Base-by-base conservation (phyloP, 2,113 vertebrate species). In the Eubucco bourcierii region DNA sequence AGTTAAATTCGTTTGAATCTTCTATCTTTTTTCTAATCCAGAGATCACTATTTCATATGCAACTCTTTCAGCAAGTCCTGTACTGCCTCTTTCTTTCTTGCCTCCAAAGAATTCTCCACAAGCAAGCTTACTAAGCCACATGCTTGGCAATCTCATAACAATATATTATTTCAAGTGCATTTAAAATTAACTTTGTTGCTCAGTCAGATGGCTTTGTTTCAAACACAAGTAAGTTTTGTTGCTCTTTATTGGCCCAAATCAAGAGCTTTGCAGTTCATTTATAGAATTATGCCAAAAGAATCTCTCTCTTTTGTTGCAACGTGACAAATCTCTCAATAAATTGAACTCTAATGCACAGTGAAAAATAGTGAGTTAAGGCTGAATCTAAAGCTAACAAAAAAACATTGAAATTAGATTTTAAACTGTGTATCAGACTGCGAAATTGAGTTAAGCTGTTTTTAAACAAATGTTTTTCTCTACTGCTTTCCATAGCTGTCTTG, bases 11-110 rank as follows among this genome's bases (percentile, higher is more conserved):
- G 60, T 92, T 56, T 77, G 58, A 90, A 89, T 96, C 67, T 56
- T 90, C 77, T 87, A 76, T 94, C 88, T 94, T 87, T 90, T 87
- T 93, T 87, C 84, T 89, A 87, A 90, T 92, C 64, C 71, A 79
- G 76, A 92, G 64, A 88, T 84, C 89, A 80, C 55, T 50, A 71
- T 80, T 90, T 90, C 33, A 52, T 46, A 84, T 60, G 71, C 60
- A 87, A 67, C 84, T 82, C 24, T 90, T 90, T 82, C 66, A 34
- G 44, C 11, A 3, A 93, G 64, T 89, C 44, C 59, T 71, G 55
- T 17, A n/a, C 31, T 80, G n/a, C 75, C 60, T 84, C 34, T 87
- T 88, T 74, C 70, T 68, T 89, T 63, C 63, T 84, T 37, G 87
- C 25, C 53, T 50, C 27, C 13, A 34, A 77, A 80, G 68, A 80